Base-by-base conservation (phyloP, 2,113 vertebrate species). In the Caranx melampygus region DNA sequence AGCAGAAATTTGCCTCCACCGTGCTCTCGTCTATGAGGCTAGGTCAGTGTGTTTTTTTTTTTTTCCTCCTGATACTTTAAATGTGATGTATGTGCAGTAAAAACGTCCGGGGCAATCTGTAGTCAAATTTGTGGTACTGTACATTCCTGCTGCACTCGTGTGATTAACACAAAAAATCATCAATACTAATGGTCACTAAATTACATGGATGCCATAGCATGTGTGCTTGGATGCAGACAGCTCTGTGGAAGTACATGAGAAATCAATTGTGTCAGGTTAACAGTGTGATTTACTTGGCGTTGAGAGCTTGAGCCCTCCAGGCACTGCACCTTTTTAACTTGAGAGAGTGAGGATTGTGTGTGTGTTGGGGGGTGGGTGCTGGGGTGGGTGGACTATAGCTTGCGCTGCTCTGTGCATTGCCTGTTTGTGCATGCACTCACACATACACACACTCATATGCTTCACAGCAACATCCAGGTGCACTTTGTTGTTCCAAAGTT, bases 401-500 rank as follows among this genome's bases (percentile, higher is more conserved):
- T 76, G 33, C 78, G 77, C 60, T 79, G 66, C 77, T 86, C 57
- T 67, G 73, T 84, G 76, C 59, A 20, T 72, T 84, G 82, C 88
- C 75, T 92, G 82, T 90, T 86, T 78, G 81, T 86, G 85, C 89
- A 83, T 86, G 82, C 78, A 87, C 67, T 51, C 42, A 37, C 54
- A 78, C 40, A 73, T 77, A 76, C 68, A 68, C 7, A 62, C 10
- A 5, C 73, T 72, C 55, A 81, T 55, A 55, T 40, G 67, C 83
- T 85, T 89, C 77, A 63, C 75, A 74, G 81, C 59, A 20, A 75
- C 89, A 87, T 88, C 91, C 93, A 93, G 91, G 92, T 94, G 91
- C 85, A 85, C 90, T 88, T 89, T 93, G 89, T 91, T 91, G 87
- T 92, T 91, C 69, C 42, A 73, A 83, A 90, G 67, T 92, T 91